These are phyloP conservation scores for Corydoras sp. DNA, from an alignment of 2,113 vertebrate species.

Conservation along the genomic window DNA sequence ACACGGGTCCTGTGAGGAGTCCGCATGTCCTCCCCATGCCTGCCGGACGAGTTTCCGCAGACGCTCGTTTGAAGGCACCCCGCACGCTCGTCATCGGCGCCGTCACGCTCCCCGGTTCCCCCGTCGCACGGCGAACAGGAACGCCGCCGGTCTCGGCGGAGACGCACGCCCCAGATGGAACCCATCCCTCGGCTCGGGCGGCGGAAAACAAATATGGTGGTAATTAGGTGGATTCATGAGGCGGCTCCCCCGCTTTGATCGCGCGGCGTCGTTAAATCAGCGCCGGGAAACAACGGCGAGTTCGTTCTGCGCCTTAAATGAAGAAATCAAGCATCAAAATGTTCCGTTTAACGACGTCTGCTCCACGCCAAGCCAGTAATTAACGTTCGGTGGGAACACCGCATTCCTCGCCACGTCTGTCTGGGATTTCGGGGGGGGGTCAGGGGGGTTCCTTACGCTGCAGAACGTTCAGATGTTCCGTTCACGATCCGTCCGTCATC, in stretches of 20 bases:
- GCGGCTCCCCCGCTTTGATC: slow-evolving; percentile 23
- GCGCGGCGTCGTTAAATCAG: slow-evolving; percentile 31
- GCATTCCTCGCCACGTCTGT: too few relatives aligned
- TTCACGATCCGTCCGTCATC: too few relatives aligned
- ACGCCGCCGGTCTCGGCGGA: background rate
- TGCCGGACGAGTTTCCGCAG: too few relatives aligned
- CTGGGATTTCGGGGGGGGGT: too few relatives aligned
- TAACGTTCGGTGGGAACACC: background rate
- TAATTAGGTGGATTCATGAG: slow-evolving; percentile 46
- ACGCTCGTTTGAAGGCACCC: too few relatives aligned
- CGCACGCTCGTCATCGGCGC: too few relatives aligned
- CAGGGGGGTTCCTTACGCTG: too few relatives aligned
- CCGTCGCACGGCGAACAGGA: too few relatives aligned
- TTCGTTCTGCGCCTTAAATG: slow-evolving; percentile 31
- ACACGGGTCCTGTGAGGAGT: too few relatives aligned
- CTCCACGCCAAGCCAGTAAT: slow-evolving; percentile 19
- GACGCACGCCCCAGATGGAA: slow-evolving; percentile 9
- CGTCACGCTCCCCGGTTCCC: slow-evolving; percentile 5
- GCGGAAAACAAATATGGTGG: slow-evolving; percentile 35
- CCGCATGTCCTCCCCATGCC: too few relatives aligned
- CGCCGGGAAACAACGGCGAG: slow-evolving; percentile 25
- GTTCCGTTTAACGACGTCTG: slow-evolving; percentile 27
- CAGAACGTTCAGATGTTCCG: too few relatives aligned
- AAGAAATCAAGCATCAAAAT: slow-evolving; percentile 34
- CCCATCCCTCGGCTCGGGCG: slow-evolving; percentile 15